Evolutionary conservation across 2,888 invertebrate genomes (phyloP).

Genomic region (Thymelicus acteon): DNA sequence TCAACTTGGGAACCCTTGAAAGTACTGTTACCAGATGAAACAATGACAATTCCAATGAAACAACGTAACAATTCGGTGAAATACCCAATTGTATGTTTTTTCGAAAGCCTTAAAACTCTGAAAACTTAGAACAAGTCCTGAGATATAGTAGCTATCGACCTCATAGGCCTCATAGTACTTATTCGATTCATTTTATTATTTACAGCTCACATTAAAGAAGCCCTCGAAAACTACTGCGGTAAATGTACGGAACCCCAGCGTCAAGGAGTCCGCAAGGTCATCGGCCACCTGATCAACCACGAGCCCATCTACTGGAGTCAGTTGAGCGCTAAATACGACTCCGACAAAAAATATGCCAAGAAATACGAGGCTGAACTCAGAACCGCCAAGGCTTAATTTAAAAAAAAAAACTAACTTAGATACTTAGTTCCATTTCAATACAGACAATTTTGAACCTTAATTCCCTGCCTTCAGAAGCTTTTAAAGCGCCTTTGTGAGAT

Average conservation of each 20-base stretch:
- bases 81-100: too few relatives aligned
- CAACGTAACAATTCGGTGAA: too few relatives aligned
- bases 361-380: constrained; percentile 57
- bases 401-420: background rate
- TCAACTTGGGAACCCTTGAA: too few relatives aligned
- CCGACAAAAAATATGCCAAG: constrained; percentile 50
- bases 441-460: background rate
- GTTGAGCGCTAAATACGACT: constrained; percentile 60
- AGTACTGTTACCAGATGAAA: too few relatives aligned
- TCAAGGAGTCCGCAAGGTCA: constrained; percentile 55
- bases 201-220: constrained; percentile 68
- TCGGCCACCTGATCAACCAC: constrained; percentile 66
- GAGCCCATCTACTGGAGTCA: constrained; percentile 59
- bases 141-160: too few relatives aligned
- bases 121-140: too few relatives aligned
- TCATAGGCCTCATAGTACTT: too few relatives aligned
- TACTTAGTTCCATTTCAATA: background rate
- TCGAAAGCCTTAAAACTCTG: too few relatives aligned
- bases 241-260: constrained; percentile 66
- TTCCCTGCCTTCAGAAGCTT: background rate
- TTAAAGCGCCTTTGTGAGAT: background rate
- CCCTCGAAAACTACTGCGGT: constrained; percentile 64
- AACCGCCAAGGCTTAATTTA: constrained; percentile 44
- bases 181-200: background rate
- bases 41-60: too few relatives aligned